Base-by-base conservation (phyloP, 2,797 vertebrate genomes). In the Macrochelys suwanniensis region DNA sequence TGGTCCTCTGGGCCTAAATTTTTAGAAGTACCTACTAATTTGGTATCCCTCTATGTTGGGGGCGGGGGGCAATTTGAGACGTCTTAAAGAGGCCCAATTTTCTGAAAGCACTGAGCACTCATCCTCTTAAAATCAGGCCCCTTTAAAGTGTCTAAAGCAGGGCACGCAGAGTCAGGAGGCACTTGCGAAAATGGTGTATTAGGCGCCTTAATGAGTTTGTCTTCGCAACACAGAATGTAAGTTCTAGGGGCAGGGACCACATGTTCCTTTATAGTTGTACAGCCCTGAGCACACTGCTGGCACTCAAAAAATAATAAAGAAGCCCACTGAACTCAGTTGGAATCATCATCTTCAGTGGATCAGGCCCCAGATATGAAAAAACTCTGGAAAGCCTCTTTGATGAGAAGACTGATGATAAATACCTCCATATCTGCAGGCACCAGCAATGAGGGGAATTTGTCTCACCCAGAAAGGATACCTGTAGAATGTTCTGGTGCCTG, bases 381-480 rank as follows among this genome's bases (percentile, higher is more conserved):
- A 87, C 68, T 5, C 42, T 89, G 78, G 47, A 76, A 71, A 89
- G 54, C 53, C 49, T 54, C 13, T 15, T 11, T 28, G 57, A 50
- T 49, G 49, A 31, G 49, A 42, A 0, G 23, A 53, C 2, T 54
- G 51, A n/a, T 71, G 21, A 6, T 42, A 51, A 77, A 93, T 31
- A 9, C 7, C 45, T 83, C 31, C 56, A 23, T 5, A 2, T 6
- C 53, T 12, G 21, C 6, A 86, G n/a, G 37, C 68, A 26, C 78
- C 50, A 77, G 56, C 68, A 56, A 61, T 8, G 85, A 57, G 37
- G 50, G 5, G 19, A 33, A 42, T 1, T 2, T 2, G 9, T 65
- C 74, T 47, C 71, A n/a, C 56, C 0, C 5, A 50, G 57, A 93
- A 96, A 96, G 93, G 59, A 97, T 97, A 98, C 98, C 94, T 98